Conservation (phyloP, 2,888 invertebrate species). For the Himalopsyche anomala region DNA sequence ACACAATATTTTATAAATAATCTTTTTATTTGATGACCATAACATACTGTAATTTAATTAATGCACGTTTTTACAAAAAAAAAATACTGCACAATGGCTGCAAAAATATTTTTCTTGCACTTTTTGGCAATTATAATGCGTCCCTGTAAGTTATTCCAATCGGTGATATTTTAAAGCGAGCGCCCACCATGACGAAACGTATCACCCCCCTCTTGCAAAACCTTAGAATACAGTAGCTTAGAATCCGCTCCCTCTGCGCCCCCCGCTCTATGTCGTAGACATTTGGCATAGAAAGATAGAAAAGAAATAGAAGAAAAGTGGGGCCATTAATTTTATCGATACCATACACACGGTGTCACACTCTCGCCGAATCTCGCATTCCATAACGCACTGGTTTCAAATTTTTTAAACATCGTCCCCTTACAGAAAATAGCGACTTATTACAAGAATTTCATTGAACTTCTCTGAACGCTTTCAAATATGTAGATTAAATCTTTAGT, state of each 20-base stretch:
- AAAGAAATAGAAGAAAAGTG: slow-evolving; percentile 66
- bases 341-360: slow-evolving; percentile 65
- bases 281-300: slow-evolving; percentile 65
- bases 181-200: slow-evolving; percentile 58
- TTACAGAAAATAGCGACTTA: background rate
- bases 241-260: slow-evolving; percentile 32
- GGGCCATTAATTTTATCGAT: slow-evolving; percentile 66
- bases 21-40: too few relatives aligned
- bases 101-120: background rate
- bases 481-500: too few relatives aligned
- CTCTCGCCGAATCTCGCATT: slow-evolving; percentile 60
- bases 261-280: slow-evolving; percentile 51
- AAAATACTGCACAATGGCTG: too few relatives aligned
- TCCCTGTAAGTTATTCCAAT: slow-evolving; percentile 53
- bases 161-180: slow-evolving; percentile 58
- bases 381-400: slow-evolving; percentile 56
- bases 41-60: too few relatives aligned
- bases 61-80: too few relatives aligned
- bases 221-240: slow-evolving; percentile 26
- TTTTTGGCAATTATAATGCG: slow-evolving; percentile 11
- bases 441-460: too few relatives aligned
- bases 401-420: background rate
- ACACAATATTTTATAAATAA: too few relatives aligned
- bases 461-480: too few relatives aligned
- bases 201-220: slow-evolving; percentile 51